Percentiles rank a stretch among this genome's conserved stretches.
Conservation (phyloP, 2,113 vertebrate genomes). For the Thomomys bottae region DNA sequence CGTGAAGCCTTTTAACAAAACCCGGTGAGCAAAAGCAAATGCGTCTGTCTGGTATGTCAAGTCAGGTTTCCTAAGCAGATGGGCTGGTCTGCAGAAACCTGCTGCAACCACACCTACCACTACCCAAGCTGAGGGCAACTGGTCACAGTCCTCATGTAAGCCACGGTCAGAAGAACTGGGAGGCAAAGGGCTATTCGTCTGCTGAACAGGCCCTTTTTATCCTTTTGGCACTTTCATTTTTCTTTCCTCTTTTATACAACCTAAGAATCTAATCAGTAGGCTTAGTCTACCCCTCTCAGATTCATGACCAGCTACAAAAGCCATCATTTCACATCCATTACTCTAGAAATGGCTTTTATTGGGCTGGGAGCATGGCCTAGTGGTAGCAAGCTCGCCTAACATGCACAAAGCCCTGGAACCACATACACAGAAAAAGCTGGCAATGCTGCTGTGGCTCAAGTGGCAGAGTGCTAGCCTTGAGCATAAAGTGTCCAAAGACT, state of each 20-base stretch:
- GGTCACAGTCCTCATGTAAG: neutral
- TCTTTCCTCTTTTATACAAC: neutral
- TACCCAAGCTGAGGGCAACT: accelerated
- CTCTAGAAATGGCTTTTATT: neutral
- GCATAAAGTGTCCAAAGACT: too few species aligned
- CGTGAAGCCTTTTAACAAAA: neutral
- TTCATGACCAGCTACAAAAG: neutral
- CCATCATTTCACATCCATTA: neutral
- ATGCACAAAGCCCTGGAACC: too few species aligned
- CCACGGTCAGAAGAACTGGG: accelerated
- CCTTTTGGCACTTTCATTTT: neutral
- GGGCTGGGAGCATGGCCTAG: too few species aligned
- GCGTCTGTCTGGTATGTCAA: neutral
- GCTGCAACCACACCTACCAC: too few species aligned
- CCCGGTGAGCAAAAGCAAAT: neutral
- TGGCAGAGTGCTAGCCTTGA: too few species aligned
- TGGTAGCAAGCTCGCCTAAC: too few species aligned
- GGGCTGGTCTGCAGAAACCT: neutral
- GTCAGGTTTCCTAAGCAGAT: neutral
- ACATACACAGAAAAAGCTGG: too few species aligned
- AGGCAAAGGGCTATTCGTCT: accelerated
- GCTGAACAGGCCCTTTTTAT: neutral
- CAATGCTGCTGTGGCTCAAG: too few species aligned
- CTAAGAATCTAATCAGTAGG: accelerated
- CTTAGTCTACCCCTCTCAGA: neutral